These are phyloP conservation scores for Phalacrocorax pelagicus DNA, from an alignment of 2,113 vertebrate genomes.

Conservation along the genomic window DNA sequence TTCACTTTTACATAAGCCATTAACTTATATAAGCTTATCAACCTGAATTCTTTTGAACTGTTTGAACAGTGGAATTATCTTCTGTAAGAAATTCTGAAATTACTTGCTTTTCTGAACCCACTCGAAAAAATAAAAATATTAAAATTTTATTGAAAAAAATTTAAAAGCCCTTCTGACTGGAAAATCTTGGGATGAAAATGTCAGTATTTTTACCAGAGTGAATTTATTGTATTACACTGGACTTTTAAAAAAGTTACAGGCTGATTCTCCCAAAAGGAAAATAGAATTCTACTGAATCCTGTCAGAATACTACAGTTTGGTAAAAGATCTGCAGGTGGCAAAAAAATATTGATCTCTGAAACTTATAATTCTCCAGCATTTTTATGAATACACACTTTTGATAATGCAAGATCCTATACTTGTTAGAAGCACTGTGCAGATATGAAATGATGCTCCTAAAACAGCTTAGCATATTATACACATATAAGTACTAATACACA, in stretches of 20 bases:
- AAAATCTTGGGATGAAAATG: background rate
- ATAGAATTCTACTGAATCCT: background rate
- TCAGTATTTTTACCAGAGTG: background rate
- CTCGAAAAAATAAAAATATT: background rate
- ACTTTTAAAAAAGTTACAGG: background rate
- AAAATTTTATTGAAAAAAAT: background rate
- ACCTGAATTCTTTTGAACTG: background rate
- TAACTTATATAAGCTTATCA: conserved; percentile 36
- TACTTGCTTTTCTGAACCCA: background rate
- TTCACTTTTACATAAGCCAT: conserved; percentile 31
- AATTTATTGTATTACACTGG: background rate
- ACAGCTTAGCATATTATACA: background rate
- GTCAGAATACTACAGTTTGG: background rate
- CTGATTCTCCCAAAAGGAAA: background rate
- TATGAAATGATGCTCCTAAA: background rate
- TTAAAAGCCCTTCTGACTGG: background rate
- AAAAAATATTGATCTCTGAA: background rate
- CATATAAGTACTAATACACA: background rate
- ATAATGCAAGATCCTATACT: background rate
- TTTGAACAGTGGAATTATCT: conserved; percentile 23
- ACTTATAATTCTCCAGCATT: background rate
- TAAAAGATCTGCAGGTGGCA: background rate
- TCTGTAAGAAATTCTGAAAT: background rate
- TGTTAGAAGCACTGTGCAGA: background rate
- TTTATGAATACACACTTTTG: background rate